These are phyloP conservation scores for Agrochola circellaris DNA, from an alignment of 2,888 invertebrate genomes.

Conservation along the genomic window DNA sequence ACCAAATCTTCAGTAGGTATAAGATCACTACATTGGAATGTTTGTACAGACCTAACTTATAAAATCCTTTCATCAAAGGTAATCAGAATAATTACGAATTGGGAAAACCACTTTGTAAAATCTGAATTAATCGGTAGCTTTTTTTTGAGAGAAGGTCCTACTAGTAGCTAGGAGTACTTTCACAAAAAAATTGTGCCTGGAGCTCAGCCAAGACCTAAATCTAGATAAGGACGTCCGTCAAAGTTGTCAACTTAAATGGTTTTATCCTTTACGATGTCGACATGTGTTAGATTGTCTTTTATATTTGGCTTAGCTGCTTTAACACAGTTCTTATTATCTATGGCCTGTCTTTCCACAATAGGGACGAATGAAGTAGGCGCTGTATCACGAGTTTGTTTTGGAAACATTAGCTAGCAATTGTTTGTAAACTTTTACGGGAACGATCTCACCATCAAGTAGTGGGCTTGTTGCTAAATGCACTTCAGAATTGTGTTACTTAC, in stretches of 20 bases:
- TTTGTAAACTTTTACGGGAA: slow-evolving; percentile 58
- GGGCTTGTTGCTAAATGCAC: slow-evolving; percentile 30
- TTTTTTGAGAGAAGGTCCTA: neutral
- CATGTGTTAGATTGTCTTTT: neutral
- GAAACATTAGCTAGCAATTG: slow-evolving; percentile 56
- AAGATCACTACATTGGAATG: slow-evolving; percentile 32
- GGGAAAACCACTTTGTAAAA: neutral
- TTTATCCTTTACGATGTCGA: neutral
- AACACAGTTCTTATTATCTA: slow-evolving; percentile 4
- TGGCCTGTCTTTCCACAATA: slow-evolving; percentile 19
- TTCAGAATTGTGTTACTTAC: slow-evolving; percentile 30
- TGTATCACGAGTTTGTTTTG: slow-evolving; percentile 46
- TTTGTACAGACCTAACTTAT: neutral
- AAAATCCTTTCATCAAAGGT: slow-evolving; percentile 14
- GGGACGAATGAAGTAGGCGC: slow-evolving; percentile 24
- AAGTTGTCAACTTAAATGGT: neutral
- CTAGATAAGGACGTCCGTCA: neutral
- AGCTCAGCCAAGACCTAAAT: neutral
- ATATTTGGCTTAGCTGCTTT: neutral
- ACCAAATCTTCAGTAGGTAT: slow-evolving; percentile 11
- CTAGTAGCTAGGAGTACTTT: neutral
- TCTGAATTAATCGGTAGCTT: neutral
- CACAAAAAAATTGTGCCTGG: neutral
- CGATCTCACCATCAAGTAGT: slow-evolving; percentile 33
- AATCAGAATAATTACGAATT: neutral